Evolutionary conservation across 2,888 invertebrate species (phyloP).

Genomic region (Sycophila texana): DNA sequence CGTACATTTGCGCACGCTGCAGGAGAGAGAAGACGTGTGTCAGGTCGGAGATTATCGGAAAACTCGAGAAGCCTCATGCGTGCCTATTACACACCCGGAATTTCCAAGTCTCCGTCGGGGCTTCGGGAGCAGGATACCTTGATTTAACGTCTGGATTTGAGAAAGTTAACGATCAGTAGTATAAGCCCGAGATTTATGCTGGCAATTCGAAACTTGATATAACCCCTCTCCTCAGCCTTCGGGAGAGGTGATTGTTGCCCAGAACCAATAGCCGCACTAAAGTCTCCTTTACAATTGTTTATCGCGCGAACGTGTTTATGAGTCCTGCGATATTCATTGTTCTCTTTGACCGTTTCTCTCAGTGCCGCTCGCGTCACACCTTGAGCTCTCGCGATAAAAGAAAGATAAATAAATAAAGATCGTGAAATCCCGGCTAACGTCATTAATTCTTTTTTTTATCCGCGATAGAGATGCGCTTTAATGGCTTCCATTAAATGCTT

Average conservation of each 20-base stretch:
- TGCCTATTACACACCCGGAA: background rate
- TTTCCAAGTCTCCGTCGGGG: background rate
- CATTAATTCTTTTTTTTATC: background rate
- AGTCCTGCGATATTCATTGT: constrained; percentile 40
- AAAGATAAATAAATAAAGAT: background rate
- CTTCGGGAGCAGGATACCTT: constrained; percentile 3
- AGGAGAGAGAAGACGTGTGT: background rate
- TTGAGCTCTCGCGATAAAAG: background rate
- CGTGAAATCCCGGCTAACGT: background rate
- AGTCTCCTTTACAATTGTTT: constrained; percentile 32
- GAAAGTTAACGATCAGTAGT: constrained; percentile 27
- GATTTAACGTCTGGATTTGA: constrained; percentile 28
- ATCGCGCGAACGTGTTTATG: constrained; percentile 55
- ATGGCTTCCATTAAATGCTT: background rate
- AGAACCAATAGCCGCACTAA: constrained; percentile 28
- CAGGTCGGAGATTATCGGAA: constrained; percentile 8
- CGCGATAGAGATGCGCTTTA: background rate
- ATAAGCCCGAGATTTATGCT: constrained; percentile 33
- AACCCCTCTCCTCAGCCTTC: background rate
- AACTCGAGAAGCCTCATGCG: background rate
- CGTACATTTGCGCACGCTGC: background rate
- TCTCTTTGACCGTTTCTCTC: constrained; percentile 10
- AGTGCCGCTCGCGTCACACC: background rate
- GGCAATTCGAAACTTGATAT: constrained; percentile 39
- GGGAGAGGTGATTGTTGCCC: constrained; percentile 23